phyloP scores from a whole-genome alignment of 2,797 vertebrate genomes.

The Melanotaenia parkinsoni region DNA sequence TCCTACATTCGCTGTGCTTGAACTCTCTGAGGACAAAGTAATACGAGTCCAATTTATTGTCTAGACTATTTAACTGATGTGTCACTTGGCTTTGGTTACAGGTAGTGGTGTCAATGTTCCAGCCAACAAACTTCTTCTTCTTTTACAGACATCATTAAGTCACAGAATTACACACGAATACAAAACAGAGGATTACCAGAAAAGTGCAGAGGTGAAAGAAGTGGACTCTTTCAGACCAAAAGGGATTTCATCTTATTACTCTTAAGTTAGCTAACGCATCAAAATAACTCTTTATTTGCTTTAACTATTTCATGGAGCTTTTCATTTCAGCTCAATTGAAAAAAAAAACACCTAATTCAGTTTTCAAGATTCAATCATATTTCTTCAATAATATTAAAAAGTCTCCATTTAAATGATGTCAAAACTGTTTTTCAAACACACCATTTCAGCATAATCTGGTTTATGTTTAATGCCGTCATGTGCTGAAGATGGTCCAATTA shows the following conservation, averaged over 20 bases:
- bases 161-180: neutral
- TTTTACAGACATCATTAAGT: neutral
- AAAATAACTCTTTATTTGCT: neutral
- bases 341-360: neutral
- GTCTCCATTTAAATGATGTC: neutral
- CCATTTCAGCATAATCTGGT: neutral
- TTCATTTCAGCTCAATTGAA: conserved; percentile 17
- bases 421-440: neutral
- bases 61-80: neutral
- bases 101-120: neutral
- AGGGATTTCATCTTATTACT: neutral
- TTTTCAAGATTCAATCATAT: too few species aligned
- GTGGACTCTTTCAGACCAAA: neutral
- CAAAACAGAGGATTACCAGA: neutral
- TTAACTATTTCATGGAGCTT: neutral
- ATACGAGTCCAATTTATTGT: neutral
- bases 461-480: neutral
- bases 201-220: neutral
- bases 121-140: neutral
- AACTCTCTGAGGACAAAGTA: neutral
- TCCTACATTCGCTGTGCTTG: conserved; percentile 8
- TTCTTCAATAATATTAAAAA: too few species aligned
- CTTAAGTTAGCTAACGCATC: neutral
- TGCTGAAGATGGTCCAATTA: too few species aligned
- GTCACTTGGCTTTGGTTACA: neutral